phyloP scores from a whole-genome alignment of 2,888 invertebrate genomes.

The Hedya salicella region DNA sequence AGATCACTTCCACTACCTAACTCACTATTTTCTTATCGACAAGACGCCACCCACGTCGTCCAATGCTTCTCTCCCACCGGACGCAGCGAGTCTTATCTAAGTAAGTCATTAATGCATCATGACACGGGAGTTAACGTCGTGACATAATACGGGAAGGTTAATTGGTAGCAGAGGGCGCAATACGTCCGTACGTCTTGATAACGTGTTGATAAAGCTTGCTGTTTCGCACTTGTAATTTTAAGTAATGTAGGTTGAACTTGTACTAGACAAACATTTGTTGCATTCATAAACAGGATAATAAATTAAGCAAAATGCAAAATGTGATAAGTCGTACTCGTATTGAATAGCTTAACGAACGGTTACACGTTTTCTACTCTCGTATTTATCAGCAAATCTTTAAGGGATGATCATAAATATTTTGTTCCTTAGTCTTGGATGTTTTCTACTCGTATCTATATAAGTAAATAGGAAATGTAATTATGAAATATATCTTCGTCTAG shows the following conservation, averaged over 20 bases:
- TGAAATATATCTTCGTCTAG: no score
- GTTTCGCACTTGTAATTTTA: constrained; percentile 14
- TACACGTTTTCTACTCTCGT: no score
- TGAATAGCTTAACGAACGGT: no score
- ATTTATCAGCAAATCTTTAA: no score
- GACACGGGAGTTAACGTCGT: constrained; percentile 33
- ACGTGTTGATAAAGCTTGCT: constrained; percentile 19
- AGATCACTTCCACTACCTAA: background rate
- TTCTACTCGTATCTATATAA: no score
- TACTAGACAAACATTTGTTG: background rate
- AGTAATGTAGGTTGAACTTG: constrained; percentile 27
- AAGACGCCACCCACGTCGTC: constrained; percentile 28
- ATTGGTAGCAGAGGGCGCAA: constrained; percentile 67
- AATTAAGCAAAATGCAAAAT: no score
- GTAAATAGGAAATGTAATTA: no score
- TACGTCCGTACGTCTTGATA: constrained; percentile 49
- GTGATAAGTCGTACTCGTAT: no score
- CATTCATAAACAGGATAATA: background rate
- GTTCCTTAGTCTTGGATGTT: no score
- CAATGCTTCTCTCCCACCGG: constrained; percentile 44
- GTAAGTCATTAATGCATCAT: constrained; percentile 45
- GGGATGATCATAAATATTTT: no score
- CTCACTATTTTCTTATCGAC: background rate
- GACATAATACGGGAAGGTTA: constrained; percentile 53
- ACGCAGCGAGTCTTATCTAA: constrained; percentile 45